Conservation (phyloP, 2,797 vertebrate species). For the Amphiprion clarkii region DNA sequence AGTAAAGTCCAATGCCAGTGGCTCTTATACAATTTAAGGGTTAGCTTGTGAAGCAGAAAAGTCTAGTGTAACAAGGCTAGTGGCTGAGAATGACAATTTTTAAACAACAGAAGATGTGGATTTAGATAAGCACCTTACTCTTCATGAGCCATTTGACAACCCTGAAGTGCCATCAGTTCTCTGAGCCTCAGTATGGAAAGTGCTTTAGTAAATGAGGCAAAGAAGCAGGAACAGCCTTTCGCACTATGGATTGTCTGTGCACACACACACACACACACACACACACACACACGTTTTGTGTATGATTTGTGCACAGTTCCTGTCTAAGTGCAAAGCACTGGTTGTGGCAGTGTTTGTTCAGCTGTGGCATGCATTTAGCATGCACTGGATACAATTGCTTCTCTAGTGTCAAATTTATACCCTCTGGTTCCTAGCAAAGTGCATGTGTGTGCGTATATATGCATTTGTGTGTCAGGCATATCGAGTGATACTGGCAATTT, state of each 20-base stretch:
- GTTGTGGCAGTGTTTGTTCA: constrained; percentile 67
- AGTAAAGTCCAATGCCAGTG: constrained; percentile 8
- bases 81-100: constrained; percentile 48
- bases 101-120: constrained; percentile 42
- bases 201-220: constrained; percentile 77
- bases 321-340: constrained; percentile 40
- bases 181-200: constrained; percentile 52
- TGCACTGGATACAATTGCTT: constrained; percentile 65
- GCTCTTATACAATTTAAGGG: constrained; percentile 38
- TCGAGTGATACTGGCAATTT: constrained; percentile 62
- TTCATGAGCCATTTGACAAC: constrained; percentile 59
- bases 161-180: constrained; percentile 25
- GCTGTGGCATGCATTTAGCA: constrained; percentile 68
- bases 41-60: constrained; percentile 44
- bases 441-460: constrained; percentile 16
- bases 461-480: constrained; percentile 23
- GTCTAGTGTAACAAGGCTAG: constrained; percentile 19
- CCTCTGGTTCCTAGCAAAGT: constrained; percentile 54
- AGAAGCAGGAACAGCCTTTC: constrained; percentile 52
- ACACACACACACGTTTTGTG: not conserved
- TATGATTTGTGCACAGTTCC: constrained; percentile 25
- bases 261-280: too few relatives aligned
- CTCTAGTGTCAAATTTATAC: constrained; percentile 70
- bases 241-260: constrained; percentile 17
- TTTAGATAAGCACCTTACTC: constrained; percentile 51